phyloP scores from a whole-genome alignment of 2,113 vertebrate genomes.

The Mastomys coucha region DNA sequence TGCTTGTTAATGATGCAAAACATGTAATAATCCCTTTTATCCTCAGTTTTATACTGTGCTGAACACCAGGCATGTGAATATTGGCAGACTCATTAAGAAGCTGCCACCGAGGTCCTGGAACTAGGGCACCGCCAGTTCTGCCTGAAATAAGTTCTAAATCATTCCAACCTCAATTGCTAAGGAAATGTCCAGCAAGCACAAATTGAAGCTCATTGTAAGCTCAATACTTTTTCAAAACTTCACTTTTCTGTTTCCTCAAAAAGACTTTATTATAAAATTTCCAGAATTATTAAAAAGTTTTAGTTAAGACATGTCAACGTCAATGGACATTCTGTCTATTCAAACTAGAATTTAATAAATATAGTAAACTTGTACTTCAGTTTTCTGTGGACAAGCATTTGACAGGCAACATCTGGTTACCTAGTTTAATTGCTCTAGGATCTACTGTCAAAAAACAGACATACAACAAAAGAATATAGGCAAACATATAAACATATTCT shows the following conservation, averaged over 20 bases:
- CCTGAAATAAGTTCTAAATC: slow-evolving; percentile 41
- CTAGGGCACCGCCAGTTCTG: not conserved
- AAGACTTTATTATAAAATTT: slow-evolving; percentile 30
- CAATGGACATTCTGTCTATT: not conserved
- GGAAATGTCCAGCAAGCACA: slow-evolving; percentile 8
- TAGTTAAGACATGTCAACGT: slow-evolving; percentile 1
- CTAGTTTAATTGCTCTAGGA: slow-evolving; percentile 26
- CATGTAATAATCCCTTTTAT: slow-evolving; percentile 30
- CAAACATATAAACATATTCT: slow-evolving; percentile 7
- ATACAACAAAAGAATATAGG: not conserved
- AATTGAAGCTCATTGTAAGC: slow-evolving; percentile 44
- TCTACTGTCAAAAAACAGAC: slow-evolving; percentile 35
- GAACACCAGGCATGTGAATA: not conserved
- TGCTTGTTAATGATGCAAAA: slow-evolving; percentile 58
- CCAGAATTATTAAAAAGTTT: slow-evolving; percentile 5
- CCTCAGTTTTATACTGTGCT: not conserved
- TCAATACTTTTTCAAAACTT: not conserved
- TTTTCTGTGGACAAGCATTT: not conserved
- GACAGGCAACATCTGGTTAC: not conserved
- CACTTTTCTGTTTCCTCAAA: slow-evolving; percentile 20
- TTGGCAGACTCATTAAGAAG: not conserved
- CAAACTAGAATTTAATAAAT: slow-evolving; percentile 41
- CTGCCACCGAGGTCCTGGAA: not conserved
- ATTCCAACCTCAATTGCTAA: slow-evolving; percentile 21
- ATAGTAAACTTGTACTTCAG: not conserved